These are phyloP conservation scores for Pontoporia blainvillei DNA, from an alignment of 2,113 vertebrate species.

Conservation along the genomic window DNA sequence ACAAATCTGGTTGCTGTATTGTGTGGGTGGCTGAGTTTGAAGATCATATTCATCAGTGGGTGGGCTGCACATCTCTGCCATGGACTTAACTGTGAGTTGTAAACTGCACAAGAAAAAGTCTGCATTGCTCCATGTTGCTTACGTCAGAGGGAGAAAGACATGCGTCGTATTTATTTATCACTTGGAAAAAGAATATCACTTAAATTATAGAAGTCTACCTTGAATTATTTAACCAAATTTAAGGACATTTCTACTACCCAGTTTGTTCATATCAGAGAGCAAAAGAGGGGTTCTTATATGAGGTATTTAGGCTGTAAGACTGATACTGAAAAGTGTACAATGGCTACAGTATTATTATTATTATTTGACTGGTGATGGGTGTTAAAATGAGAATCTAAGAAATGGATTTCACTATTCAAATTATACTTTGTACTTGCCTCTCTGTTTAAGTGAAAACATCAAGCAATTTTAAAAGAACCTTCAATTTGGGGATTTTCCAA, in stretches of 20 bases:
- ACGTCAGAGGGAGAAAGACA: neutral
- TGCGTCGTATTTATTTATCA: neutral
- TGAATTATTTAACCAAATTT: neutral
- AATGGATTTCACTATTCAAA: neutral
- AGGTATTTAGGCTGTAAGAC: neutral
- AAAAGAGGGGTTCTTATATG: neutral
- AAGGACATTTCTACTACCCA: neutral
- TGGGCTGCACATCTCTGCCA: neutral
- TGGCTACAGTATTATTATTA: neutral
- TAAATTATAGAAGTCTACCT: neutral
- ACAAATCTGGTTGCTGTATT: neutral
- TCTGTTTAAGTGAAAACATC: neutral
- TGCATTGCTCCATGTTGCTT: neutral
- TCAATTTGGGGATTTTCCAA: neutral
- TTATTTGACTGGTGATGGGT: neutral
- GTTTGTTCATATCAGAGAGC: neutral
- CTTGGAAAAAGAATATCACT: neutral
- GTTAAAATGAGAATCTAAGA: neutral
- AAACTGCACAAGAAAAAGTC: neutral
- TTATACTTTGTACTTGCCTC: neutral
- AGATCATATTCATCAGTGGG: neutral
- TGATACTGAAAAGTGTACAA: neutral
- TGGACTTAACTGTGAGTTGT: neutral
- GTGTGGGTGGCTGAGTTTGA: neutral
- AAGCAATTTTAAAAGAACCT: neutral